Percentiles rank a stretch among this genome's conserved stretches.
phyloP scores from a whole-genome alignment of 2,888 invertebrate genomes.

The Sphinx pinastri region DNA sequence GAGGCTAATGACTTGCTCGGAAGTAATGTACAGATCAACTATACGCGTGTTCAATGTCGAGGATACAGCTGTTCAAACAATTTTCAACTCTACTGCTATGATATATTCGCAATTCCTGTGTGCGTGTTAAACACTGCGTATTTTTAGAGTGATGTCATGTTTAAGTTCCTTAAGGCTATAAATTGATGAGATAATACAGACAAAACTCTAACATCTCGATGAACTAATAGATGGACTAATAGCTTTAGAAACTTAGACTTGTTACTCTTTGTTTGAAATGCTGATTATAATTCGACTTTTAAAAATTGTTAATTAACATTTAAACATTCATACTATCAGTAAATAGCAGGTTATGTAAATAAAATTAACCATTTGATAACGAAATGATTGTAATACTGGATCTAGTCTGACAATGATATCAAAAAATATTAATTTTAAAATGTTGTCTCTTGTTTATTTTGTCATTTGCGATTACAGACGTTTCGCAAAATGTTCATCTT shows the following conservation, averaged over 20 bases:
- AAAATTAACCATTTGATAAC: no score
- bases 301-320: no score
- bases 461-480: no score
- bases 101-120: constrained; percentile 12
- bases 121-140: background rate
- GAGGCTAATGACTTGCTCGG: constrained; percentile 61
- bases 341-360: no score
- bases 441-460: no score
- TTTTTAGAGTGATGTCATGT: constrained; percentile 16
- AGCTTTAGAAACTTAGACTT: background rate
- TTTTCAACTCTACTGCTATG: constrained; percentile 49
- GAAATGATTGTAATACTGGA: no score
- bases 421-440: no score
- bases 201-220: background rate
- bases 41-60: constrained; percentile 30
- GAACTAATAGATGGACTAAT: background rate
- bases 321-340: no score
- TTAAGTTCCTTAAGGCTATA: background rate
- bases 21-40: constrained; percentile 43
- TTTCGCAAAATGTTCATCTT: no score
- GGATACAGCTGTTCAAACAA: constrained; percentile 35
- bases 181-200: constrained; percentile 1
- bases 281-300: no score
- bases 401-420: no score
- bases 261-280: background rate